phyloP scores from a whole-genome alignment of 1,140 invertebrate species.

The Temnothorax curvispinosus region DNA sequence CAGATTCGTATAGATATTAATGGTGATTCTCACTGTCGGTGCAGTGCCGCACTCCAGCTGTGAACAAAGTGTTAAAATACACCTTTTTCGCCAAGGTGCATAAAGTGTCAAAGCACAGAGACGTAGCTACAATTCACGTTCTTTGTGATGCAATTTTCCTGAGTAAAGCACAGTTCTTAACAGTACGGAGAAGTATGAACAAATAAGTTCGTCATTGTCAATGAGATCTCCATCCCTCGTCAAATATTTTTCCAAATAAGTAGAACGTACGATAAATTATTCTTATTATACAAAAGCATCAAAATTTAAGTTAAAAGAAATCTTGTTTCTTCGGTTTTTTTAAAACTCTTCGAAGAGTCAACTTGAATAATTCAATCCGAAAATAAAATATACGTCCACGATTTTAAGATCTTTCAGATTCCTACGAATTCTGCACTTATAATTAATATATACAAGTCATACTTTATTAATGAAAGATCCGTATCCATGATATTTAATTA shows the following conservation, averaged over 20 bases:
- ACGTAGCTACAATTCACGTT: conserved; percentile 76
- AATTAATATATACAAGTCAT: background rate
- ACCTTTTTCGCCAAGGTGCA: conserved; percentile 81
- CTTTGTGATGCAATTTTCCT: conserved; percentile 55
- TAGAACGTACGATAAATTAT: background rate
- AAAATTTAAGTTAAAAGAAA: background rate
- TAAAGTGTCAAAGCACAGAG: conserved; percentile 77
- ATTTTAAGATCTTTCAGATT: background rate
- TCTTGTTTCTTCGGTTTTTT: background rate
- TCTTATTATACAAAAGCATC: background rate
- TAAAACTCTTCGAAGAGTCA: background rate
- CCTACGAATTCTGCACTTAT: background rate
- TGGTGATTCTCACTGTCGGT: conserved; percentile 82
- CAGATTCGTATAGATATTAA: conserved; percentile 72
- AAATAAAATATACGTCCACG: background rate
- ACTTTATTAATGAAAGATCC: background rate
- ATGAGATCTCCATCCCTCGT: background rate
- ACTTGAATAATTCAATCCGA: background rate
- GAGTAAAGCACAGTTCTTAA: conserved; percentile 41
- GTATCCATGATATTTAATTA: background rate
- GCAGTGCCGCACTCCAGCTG: conserved; percentile 83
- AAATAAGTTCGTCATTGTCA: conserved; percentile 2
- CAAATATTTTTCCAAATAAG: background rate
- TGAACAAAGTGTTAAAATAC: conserved; percentile 83
- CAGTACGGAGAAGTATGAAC: background rate